Percentiles rank a stretch among this genome's conserved stretches.
These are phyloP conservation scores for Atherinomorus stipes DNA, from an alignment of 2,113 vertebrate species.

Conservation along the genomic window DNA sequence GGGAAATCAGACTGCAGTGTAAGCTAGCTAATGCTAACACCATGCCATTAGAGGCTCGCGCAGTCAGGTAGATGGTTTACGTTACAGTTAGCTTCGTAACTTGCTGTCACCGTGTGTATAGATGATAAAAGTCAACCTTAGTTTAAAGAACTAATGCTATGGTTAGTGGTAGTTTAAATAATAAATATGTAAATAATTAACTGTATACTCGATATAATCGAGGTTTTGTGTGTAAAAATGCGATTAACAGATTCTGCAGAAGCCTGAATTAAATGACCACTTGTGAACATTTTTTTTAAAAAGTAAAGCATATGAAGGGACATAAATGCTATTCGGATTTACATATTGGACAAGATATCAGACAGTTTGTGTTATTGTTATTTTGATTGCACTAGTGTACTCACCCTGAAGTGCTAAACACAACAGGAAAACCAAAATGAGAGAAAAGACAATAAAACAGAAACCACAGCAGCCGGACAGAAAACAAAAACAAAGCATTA, in stretches of 20 bases:
- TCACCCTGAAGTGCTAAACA: too few relatives aligned
- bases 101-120: neutral
- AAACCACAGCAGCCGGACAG: too few relatives aligned
- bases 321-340: too few relatives aligned
- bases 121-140: neutral
- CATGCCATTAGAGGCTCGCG: conserved; percentile 27
- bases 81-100: neutral
- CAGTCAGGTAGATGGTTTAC: neutral
- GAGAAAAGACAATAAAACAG: too few relatives aligned
- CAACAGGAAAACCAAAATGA: too few relatives aligned
- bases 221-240: neutral
- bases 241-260: neutral
- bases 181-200: neutral
- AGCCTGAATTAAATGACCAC: neutral
- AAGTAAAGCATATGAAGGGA: too few relatives aligned
- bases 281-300: neutral
- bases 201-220: neutral
- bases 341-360: too few relatives aligned
- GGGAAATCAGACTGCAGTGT: neutral
- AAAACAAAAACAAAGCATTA: too few relatives aligned
- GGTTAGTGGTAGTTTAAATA: neutral
- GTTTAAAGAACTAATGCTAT: neutral
- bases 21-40: conserved; percentile 42
- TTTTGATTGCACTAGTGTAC: too few relatives aligned
- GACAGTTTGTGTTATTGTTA: too few relatives aligned